Evolutionary conservation across 2,797 vertebrate genomes (phyloP).

Genomic region (Crenichthys baileyi): DNA sequence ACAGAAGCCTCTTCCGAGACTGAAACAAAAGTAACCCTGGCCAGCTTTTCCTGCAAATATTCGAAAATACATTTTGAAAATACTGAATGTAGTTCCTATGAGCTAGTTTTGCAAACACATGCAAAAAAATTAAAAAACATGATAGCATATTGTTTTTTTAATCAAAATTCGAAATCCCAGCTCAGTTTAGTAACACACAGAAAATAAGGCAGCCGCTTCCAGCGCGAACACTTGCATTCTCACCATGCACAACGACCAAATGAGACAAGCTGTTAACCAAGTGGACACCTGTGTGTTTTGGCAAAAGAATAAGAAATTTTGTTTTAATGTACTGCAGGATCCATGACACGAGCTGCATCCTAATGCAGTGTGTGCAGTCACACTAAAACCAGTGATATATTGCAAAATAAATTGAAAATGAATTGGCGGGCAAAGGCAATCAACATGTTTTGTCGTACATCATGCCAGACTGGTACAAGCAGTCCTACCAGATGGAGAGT

Average conservation of each 20-base stretch:
- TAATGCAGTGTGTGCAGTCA: slow-evolving; percentile 2
- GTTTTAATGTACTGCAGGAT: slow-evolving; percentile 28
- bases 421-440: slow-evolving; percentile 12
- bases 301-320: slow-evolving; percentile 21
- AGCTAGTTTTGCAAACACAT: neutral
- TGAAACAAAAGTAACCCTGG: too few species aligned
- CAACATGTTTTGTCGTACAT: neutral
- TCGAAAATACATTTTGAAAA: neutral
- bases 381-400: slow-evolving; percentile 20
- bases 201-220: slow-evolving; percentile 16
- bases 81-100: neutral
- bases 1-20: too few species aligned
- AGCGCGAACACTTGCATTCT: neutral
- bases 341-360: slow-evolving; percentile 25
- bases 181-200: neutral
- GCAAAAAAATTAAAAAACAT: neutral
- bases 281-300: slow-evolving; percentile 33
- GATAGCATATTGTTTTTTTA: slow-evolving; percentile 2
- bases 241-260: slow-evolving; percentile 3
- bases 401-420: slow-evolving; percentile 14
- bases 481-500: neutral
- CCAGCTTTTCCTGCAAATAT: neutral
- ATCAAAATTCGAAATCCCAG: neutral
- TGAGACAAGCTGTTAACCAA: slow-evolving; percentile 30
- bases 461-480: neutral